Base-by-base conservation (phyloP, 2,113 vertebrate genomes). In the Nesogale talazaci region DNA sequence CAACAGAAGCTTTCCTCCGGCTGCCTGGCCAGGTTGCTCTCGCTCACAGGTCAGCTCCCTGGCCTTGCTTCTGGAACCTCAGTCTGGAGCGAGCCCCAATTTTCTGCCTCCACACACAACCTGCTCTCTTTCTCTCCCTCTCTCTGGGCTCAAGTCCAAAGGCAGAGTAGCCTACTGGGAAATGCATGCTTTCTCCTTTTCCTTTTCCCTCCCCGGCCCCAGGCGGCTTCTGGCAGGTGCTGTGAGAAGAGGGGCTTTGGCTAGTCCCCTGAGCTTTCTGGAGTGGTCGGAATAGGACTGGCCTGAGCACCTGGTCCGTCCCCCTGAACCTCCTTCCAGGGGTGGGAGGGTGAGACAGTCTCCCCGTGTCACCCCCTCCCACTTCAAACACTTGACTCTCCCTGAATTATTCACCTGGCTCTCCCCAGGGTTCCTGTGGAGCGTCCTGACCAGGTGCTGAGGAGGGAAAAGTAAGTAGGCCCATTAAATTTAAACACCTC, bases 401-500 rank as follows among this genome's bases (percentile, higher is more conserved):
- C 83, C 90, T 98, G 94, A 98, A 98, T 98, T 97, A 98, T 98
- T 98, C 97, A 98, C 96, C 93, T 93, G 86, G 94, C 94, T 97
- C 96, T 97, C 97, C 96, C 83, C 76, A 86, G 97, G 96, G 95
- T 88, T 93, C 97, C 97, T 95, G 95, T 95, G 95, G 95, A 95
- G 97, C 79, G 85, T 97, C 97, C 96, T 95, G 95, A 96, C 95
- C 97, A 97, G 97, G 97, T 98, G 97, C 97, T 90, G 92, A 96
- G 97, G 85, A 96, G 90, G 92, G 95, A 95, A 87, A 95, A 91
- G 92, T 89, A 96, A 59, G 94, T 88, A 95, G 97, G 93, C 95
- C 97, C 94, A 97, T 98, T 97, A 98, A 96, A 98, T 97, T 96
- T 94, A 97, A 98, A 98, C 98, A 97, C 95, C 70, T 92, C 93